These are phyloP conservation scores for Lasioglossum vierecki DNA, from an alignment of 2,888 invertebrate species.

Conservation along the genomic window DNA sequence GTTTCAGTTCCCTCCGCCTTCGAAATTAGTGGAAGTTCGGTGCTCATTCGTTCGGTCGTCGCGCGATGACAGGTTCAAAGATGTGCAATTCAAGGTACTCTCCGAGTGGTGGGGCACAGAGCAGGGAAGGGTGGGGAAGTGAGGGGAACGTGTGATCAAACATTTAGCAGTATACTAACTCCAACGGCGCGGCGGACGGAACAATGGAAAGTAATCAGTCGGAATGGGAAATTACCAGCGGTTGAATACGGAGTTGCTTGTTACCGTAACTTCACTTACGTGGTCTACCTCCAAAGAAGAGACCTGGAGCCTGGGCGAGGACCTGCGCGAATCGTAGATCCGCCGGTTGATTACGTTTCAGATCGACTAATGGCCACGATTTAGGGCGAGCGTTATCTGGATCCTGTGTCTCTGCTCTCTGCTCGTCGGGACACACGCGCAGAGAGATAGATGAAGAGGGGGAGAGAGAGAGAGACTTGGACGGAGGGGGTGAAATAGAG, in stretches of 20 bases:
- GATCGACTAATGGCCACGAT: slow-evolving; percentile 35
- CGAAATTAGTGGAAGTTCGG: slow-evolving; percentile 2
- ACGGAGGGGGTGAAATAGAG: neutral
- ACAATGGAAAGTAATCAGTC: slow-evolving; percentile 20
- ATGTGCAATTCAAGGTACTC: neutral
- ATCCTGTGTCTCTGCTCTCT: neutral
- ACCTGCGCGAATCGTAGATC: slow-evolving; percentile 11
- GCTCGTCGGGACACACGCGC: neutral
- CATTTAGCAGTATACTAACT: slow-evolving; percentile 14
- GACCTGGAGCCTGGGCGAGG: neutral
- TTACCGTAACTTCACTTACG: slow-evolving; percentile 30
- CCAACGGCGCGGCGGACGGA: neutral
- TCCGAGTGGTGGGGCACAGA: neutral
- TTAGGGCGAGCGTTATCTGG: slow-evolving; percentile 10
- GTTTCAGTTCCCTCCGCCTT: neutral
- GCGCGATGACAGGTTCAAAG: neutral
- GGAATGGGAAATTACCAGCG: slow-evolving; percentile 17
- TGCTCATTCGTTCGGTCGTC: neutral
- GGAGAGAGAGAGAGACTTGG: neutral
- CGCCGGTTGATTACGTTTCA: slow-evolving; percentile 30
- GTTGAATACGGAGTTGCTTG: slow-evolving; percentile 7
- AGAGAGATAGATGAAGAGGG: neutral
- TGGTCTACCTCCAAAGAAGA: slow-evolving; percentile 27
- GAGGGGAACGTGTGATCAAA: slow-evolving; percentile 12
- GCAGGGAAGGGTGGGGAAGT: neutral